phyloP scores from a whole-genome alignment of 2,797 vertebrate species.

The Gorsachius magnificus region DNA sequence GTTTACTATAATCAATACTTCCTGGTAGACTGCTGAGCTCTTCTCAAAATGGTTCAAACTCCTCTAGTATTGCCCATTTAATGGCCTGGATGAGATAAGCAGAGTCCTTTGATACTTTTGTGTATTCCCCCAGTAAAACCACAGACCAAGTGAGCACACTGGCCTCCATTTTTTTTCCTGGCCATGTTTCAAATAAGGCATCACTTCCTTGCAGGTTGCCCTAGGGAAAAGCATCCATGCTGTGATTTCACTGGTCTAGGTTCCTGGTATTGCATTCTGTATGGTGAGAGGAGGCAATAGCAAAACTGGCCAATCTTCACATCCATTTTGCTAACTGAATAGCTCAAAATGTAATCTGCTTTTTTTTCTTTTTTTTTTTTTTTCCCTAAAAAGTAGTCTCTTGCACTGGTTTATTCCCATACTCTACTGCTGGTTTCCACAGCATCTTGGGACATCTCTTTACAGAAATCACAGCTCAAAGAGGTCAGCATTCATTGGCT shows the following conservation, averaged over 20 bases:
- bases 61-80: not conserved
- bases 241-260: not conserved
- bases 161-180: not conserved
- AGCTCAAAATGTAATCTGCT: not conserved
- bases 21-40: not conserved
- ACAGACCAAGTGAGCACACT: not conserved
- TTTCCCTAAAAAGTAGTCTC: not conserved
- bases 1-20: not conserved
- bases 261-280: not conserved
- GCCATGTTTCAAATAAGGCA: fast-evolving
- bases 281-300: not conserved
- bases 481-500: not conserved
- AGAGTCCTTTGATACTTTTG: not conserved
- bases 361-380: not conserved
- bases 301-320: not conserved
- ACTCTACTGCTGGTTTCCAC: not conserved
- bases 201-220: not conserved
- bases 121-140: not conserved
- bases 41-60: not conserved
- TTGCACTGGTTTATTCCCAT: not conserved
- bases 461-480: not conserved
- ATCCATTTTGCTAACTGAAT: not conserved
- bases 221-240: fast-evolving
- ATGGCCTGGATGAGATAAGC: not conserved
- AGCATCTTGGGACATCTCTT: not conserved